Base-by-base conservation (phyloP, 2,888 invertebrate genomes). In the Frankliniella intonsa region DNA sequence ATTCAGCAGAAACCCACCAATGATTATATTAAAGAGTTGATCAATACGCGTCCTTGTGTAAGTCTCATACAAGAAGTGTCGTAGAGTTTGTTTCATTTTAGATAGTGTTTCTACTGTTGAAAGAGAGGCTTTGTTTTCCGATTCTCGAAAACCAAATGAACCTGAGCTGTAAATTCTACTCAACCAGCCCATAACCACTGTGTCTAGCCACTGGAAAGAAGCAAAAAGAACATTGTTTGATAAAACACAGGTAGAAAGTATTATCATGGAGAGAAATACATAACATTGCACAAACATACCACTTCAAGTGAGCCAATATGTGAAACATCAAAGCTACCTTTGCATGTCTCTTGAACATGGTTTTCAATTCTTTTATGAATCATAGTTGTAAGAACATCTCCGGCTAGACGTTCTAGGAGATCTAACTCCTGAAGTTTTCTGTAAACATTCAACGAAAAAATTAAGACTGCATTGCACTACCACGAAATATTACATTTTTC, bases 21-120 rank as follows among this genome's bases (percentile, higher is more conserved):
- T 97, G 82, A 98, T 97, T 83, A 98, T 98, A 86, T 95, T 96
- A 87, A 98, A 98, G 81, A 98, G 91, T 87, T 98, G 97, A 85
- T 96, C 94, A 84, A 97, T 97, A 85, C 97, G 92, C 81, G 94
- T 91, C 87, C 93, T 93, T 11, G 97, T 97, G 86, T 97, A 98
- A 51, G 94, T 95, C 87, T 97, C 95, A 87, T 95, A 96, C 84
- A 98, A 89, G 87, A 93, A 95, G 87, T 96, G 94, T 50, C 91
- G 91, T 25, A 97, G 89, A 87, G 95, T 95, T 82, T 93, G 92
- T 86, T 94, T 92, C 85, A 94, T 94, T 84, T 92, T 92, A 80
- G 91, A 88, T 82, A 94, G 91, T 10, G 92, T 90, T 86, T 89
- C 89, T 81, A 19, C 19, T 5, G 82, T 82, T 50, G 55, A 81